Conservation (phyloP, 2,888 invertebrate species). For the Scaptomyza tumidula region DNA sequence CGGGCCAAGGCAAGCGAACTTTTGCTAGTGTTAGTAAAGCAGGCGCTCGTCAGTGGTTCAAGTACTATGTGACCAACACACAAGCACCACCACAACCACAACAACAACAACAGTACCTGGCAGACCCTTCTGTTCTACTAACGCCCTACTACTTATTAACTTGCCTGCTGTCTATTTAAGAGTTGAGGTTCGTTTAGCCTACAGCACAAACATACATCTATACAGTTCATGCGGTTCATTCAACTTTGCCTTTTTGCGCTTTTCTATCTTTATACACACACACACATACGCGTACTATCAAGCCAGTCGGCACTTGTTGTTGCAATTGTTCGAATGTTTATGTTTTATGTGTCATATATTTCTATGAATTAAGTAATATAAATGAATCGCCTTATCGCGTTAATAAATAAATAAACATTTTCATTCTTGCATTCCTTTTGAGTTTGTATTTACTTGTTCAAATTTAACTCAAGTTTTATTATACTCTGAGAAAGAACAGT, state of each 20-base stretch:
- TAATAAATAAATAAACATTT: not conserved
- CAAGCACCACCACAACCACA: not conserved
- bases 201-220: not conserved
- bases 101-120: slow-evolving; percentile 11
- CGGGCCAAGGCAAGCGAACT: slow-evolving; percentile 29
- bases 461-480: not conserved
- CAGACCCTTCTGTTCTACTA: slow-evolving; percentile 19
- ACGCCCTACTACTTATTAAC: slow-evolving; percentile 12
- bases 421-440: not conserved
- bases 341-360: slow-evolving; percentile 4
- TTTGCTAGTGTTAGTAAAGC: slow-evolving; percentile 1
- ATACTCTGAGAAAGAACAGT: not conserved
- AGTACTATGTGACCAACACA: slow-evolving; percentile 17
- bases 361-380: not conserved
- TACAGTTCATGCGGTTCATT: slow-evolving; percentile 56
- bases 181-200: slow-evolving; percentile 21
- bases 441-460: not conserved
- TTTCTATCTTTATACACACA: slow-evolving; percentile 36
- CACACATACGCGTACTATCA: slow-evolving; percentile 13
- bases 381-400: not conserved
- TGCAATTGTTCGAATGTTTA: slow-evolving; percentile 13
- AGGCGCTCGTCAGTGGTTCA: slow-evolving; percentile 26
- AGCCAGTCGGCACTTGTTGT: slow-evolving; percentile 35
- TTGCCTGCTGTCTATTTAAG: slow-evolving; percentile 32
- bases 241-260: slow-evolving; percentile 63